Percentiles rank a stretch among this genome's conserved stretches.
Conservation (phyloP, 2,113 vertebrate genomes). For the Sitta europaea region DNA sequence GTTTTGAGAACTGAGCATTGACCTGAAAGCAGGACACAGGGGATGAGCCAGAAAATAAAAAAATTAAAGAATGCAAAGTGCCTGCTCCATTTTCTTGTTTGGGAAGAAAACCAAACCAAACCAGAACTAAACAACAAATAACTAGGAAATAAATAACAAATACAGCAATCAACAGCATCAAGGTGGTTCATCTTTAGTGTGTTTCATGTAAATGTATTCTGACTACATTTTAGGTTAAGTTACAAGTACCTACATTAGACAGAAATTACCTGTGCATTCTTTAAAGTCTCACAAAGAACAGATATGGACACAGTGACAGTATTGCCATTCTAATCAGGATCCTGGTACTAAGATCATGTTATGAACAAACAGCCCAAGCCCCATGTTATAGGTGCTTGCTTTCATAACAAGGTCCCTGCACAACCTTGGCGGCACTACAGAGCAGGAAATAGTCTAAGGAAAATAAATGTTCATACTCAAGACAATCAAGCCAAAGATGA, state of each 20-base stretch:
- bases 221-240: not conserved
- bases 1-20: constrained; percentile 76
- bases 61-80: not conserved
- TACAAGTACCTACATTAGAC: not conserved
- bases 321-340: not conserved
- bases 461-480: not conserved
- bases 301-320: not conserved
- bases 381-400: not conserved
- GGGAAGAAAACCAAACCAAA: not conserved
- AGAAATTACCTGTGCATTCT: not conserved
- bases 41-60: not conserved
- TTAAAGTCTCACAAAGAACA: not conserved
- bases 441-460: not conserved
- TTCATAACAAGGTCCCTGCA: not conserved
- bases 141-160: not conserved
- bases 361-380: not conserved
- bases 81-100: not conserved
- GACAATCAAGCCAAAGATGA: not conserved
- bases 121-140: not conserved
- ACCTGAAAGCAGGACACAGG: constrained; percentile 71
- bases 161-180: not conserved
- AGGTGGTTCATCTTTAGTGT: not conserved
- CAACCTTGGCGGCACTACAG: too few species aligned
- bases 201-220: not conserved
- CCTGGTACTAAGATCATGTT: not conserved